Evolutionary conservation across 2,888 invertebrate species (phyloP).

Genomic region (Sepiola atlantica): DNA sequence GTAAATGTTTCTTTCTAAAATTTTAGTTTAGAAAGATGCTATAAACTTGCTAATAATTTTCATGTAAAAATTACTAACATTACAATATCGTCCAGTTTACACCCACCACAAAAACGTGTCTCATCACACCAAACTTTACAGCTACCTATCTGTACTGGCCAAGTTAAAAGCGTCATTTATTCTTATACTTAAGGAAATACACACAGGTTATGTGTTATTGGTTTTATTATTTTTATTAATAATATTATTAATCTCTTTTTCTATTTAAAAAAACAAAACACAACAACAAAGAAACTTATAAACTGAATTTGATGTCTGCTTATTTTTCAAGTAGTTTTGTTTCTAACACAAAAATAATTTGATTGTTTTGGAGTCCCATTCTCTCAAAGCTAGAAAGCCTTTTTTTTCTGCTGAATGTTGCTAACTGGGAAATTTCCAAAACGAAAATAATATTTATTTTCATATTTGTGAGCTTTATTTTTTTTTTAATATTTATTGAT

Average conservation of each 20-base stretch:
- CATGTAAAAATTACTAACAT: too few species aligned
- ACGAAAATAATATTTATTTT: background rate
- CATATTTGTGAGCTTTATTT: background rate
- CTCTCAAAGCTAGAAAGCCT: background rate
- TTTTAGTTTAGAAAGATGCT: too few species aligned
- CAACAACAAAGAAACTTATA: too few species aligned
- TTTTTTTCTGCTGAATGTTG: slow-evolving; percentile 24
- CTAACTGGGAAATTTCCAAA: background rate
- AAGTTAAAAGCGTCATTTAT: background rate
- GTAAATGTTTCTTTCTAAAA: too few species aligned
- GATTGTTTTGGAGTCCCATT: background rate
- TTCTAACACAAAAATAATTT: background rate
- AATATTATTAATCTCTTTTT: too few species aligned
- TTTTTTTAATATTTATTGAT: background rate
- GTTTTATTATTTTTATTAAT: too few species aligned
- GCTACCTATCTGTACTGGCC: too few species aligned
- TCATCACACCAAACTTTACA: too few species aligned
- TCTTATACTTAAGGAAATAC: background rate
- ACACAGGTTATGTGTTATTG: background rate
- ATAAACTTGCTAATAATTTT: too few species aligned
- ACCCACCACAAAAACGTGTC: too few species aligned
- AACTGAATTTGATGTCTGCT: background rate
- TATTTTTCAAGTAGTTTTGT: background rate
- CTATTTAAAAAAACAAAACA: background rate
- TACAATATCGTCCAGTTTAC: too few species aligned